These are phyloP conservation scores for Falco naumanni DNA, from an alignment of 2,797 vertebrate genomes.

Conservation along the genomic window DNA sequence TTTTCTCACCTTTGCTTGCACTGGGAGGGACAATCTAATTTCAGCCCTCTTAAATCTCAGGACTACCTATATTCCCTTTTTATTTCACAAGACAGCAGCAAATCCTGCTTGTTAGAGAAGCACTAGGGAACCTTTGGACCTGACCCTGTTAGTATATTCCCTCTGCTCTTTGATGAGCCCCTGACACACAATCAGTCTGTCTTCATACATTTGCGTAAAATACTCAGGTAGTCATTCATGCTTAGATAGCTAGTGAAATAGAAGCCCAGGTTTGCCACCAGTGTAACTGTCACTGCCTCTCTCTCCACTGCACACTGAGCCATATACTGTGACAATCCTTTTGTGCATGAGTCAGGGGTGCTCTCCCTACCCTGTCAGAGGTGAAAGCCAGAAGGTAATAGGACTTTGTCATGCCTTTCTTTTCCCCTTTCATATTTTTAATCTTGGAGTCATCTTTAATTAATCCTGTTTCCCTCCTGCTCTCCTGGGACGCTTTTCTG, in stretches of 20 bases:
- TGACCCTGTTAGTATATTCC: background rate
- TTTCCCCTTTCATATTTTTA: background rate
- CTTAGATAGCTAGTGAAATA: background rate
- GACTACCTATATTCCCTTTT: background rate
- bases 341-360: background rate
- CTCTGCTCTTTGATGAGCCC: background rate
- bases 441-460: background rate
- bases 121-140: background rate
- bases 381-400: background rate
- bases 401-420: background rate
- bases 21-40: background rate
- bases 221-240: background rate
- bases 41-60: background rate
- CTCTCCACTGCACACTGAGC: background rate
- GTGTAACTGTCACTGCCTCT: no score
- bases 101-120: background rate
- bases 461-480: background rate
- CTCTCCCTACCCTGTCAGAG: background rate
- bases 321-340: rapidly evolving
- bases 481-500: background rate
- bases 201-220: background rate
- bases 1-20: background rate
- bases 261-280: background rate
- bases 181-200: background rate
- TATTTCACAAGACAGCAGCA: background rate